These are phyloP conservation scores for Aporophyla lueneburgensis DNA, from an alignment of 2,888 invertebrate species.

Conservation along the genomic window DNA sequence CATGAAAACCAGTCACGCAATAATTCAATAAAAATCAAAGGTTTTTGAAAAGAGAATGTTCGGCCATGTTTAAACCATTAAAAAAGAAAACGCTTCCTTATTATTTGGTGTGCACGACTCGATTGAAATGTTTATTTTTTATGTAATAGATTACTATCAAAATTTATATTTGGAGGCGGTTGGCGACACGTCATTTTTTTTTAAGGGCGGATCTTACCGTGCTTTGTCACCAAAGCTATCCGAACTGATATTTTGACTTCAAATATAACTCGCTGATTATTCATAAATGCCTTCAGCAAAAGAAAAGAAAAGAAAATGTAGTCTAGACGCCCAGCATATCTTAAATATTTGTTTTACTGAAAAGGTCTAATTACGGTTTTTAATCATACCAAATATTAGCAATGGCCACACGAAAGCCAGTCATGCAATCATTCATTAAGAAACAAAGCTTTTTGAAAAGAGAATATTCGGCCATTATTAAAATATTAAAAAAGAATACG, in stretches of 20 bases:
- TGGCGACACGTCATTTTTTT: too few relatives aligned
- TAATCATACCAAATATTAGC: constrained; percentile 24
- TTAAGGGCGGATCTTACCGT: too few relatives aligned
- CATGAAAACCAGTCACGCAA: too few relatives aligned
- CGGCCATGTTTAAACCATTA: too few relatives aligned
- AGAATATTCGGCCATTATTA: constrained; percentile 17
- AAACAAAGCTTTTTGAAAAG: constrained; percentile 37
- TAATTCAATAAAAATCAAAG: too few relatives aligned
- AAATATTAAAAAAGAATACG: constrained; percentile 21
- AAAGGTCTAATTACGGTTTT: constrained; percentile 37
- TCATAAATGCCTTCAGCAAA: constrained; percentile 1
- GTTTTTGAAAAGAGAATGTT: too few relatives aligned
- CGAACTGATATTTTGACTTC: background rate
- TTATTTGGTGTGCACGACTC: too few relatives aligned
- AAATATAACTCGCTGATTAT: background rate
- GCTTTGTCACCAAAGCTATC: too few relatives aligned
- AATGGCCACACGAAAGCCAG: constrained; percentile 35
- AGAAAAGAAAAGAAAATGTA: constrained; percentile 5
- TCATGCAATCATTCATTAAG: constrained; percentile 34
- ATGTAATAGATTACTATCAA: too few relatives aligned
- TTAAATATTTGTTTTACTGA: constrained; percentile 13
- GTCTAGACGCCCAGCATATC: background rate
- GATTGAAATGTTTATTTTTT: too few relatives aligned
- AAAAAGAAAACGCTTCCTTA: too few relatives aligned
- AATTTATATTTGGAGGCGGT: too few relatives aligned